Percentiles rank a stretch among this genome's conserved stretches.
phyloP scores from a whole-genome alignment of 1,140 invertebrate species.

The Drosophila trapezifrons region DNA sequence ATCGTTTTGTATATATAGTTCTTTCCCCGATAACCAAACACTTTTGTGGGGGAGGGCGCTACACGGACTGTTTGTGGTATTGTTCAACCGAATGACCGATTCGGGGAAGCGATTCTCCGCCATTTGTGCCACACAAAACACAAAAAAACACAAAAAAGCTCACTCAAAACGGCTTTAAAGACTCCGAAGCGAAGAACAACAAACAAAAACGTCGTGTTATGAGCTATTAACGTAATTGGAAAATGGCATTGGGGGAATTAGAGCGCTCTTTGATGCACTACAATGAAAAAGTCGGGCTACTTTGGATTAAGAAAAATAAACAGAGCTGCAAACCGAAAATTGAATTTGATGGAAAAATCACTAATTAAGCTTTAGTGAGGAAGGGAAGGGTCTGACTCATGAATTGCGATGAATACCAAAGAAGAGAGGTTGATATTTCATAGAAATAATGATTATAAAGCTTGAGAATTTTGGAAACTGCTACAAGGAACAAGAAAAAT shows the following conservation, averaged over 20 bases:
- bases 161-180: conserved; percentile 42
- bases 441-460: not conserved
- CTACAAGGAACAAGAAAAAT: too few relatives aligned
- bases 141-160: conserved; percentile 12
- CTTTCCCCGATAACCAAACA: conserved; percentile 16
- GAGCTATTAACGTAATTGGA: conserved; percentile 80
- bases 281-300: conserved; percentile 31
- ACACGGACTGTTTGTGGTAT: conserved; percentile 41
- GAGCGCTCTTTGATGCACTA: conserved; percentile 52
- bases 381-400: not conserved
- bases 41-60: conserved; percentile 48
- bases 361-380: not conserved
- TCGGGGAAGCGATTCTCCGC: conserved; percentile 63
- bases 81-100: conserved; percentile 43
- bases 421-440: not conserved
- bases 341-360: conserved; percentile 18
- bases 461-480: too few relatives aligned
- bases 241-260: conserved; percentile 64
- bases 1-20: conserved; percentile 48
- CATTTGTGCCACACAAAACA: conserved; percentile 50
- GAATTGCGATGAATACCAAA: not conserved
- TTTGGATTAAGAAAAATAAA: conserved; percentile 23
- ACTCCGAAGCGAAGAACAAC: conserved; percentile 59
- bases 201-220: conserved; percentile 77
- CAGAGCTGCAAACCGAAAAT: conserved; percentile 3